Evolutionary conservation across 2,113 vertebrate genomes (phyloP).

Genomic region (Clarias macrocephalus): DNA sequence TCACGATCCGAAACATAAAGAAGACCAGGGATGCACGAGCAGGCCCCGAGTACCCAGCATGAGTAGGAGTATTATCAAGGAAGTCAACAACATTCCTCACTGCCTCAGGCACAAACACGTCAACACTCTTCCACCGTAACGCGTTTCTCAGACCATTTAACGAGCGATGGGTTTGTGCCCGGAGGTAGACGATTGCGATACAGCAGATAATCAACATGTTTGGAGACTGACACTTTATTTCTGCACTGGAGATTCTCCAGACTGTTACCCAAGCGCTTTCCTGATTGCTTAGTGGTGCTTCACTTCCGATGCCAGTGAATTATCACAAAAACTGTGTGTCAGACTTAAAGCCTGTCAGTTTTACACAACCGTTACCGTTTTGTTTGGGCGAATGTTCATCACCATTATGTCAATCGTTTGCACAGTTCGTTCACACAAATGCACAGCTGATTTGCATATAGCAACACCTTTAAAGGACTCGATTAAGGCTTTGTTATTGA

Average conservation of each 20-base stretch:
- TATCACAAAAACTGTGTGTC: background rate
- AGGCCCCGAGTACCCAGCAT: background rate
- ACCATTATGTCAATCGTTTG: too few relatives aligned
- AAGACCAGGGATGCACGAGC: background rate
- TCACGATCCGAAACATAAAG: background rate
- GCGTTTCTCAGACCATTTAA: constrained; percentile 3
- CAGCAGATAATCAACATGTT: constrained; percentile 5
- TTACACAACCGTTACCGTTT: too few relatives aligned
- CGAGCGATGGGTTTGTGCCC: background rate
- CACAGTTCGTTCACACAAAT: background rate
- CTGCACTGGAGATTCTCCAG: background rate
- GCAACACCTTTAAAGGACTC: background rate
- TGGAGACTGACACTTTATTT: background rate
- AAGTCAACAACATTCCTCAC: constrained; percentile 2
- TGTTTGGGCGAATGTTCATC: too few relatives aligned
- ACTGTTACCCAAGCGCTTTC: background rate
- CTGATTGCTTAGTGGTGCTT: background rate
- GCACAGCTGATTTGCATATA: background rate
- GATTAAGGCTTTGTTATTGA: background rate
- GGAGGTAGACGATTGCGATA: constrained; percentile 1
- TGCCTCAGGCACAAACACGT: constrained; percentile 10
- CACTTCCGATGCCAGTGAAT: background rate
- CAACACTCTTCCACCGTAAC: background rate
- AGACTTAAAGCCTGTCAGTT: background rate
- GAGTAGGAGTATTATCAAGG: constrained; percentile 13